Percentiles rank a stretch among this genome's conserved stretches.
These are phyloP conservation scores for Pelusios castaneus DNA, from an alignment of 2,113 vertebrate species.

Conservation along the genomic window DNA sequence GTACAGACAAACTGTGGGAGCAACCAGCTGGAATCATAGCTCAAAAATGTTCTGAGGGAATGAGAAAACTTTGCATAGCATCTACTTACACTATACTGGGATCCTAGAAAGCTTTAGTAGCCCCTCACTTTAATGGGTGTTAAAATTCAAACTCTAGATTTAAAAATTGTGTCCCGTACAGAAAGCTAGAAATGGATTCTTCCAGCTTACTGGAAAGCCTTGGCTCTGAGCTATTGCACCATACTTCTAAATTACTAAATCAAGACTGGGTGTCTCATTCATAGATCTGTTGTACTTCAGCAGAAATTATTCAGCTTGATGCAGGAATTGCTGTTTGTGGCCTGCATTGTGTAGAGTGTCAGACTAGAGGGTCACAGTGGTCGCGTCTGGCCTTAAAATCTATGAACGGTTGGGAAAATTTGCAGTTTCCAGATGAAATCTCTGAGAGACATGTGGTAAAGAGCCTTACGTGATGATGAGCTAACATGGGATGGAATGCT, in stretches of 20 bases:
- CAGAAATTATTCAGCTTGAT: background rate
- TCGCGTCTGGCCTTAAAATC: background rate
- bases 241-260: background rate
- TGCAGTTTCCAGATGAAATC: background rate
- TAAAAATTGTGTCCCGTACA: background rate
- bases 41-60: background rate
- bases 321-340: background rate
- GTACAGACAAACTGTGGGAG: no score
- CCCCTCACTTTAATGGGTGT: background rate
- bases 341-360: background rate
- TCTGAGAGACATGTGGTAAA: background rate
- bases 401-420: background rate
- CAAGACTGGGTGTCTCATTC: background rate
- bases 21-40: background rate
- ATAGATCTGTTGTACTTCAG: background rate
- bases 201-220: background rate
- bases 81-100: background rate
- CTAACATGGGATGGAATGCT: background rate
- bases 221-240: background rate
- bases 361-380: background rate
- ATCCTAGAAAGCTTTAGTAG: background rate
- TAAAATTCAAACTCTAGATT: background rate
- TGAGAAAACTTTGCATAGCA: background rate
- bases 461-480: background rate
- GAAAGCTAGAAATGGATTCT: background rate